Evolutionary conservation across 1,140 invertebrate genomes (phyloP).

Genomic region (Lordiphosa stackelbergi): DNA sequence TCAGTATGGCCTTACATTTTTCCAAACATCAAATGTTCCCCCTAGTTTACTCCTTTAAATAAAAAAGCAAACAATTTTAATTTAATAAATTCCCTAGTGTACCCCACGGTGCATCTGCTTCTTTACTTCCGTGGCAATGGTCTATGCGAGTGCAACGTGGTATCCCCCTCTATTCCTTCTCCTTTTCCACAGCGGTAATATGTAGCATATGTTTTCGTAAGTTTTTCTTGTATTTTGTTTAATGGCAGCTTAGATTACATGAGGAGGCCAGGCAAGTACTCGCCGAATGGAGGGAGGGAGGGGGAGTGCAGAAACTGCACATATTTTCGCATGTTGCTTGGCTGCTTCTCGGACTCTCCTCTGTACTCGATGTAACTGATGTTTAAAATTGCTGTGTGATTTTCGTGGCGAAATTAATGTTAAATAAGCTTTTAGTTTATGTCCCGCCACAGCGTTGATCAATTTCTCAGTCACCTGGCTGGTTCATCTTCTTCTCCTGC

Average conservation of each 20-base stretch:
- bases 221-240: constrained; percentile 76
- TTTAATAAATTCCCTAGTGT: no score
- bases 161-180: constrained; percentile 16
- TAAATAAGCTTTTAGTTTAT: constrained; percentile 76
- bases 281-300: constrained; percentile 3
- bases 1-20: no score
- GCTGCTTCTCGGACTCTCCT: constrained; percentile 12
- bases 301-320: constrained; percentile 8
- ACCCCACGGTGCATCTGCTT: constrained; percentile 26
- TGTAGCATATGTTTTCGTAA: constrained; percentile 76
- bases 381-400: constrained; percentile 74
- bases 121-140: constrained; percentile 40
- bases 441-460: constrained; percentile 72
- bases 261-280: constrained; percentile 37
- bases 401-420: constrained; percentile 76
- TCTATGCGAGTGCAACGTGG: constrained; percentile 18
- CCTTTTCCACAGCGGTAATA: constrained; percentile 59
- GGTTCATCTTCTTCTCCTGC: constrained; percentile 33
- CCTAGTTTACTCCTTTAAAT: no score
- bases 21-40: no score
- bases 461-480: constrained; percentile 71
- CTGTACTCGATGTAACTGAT: constrained; percentile 55
- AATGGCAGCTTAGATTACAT: constrained; percentile 75
- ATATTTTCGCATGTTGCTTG: constrained; percentile 58
- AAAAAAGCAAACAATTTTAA: no score